phyloP scores from a whole-genome alignment of 2,113 vertebrate genomes.

The Calidris pygmaea region DNA sequence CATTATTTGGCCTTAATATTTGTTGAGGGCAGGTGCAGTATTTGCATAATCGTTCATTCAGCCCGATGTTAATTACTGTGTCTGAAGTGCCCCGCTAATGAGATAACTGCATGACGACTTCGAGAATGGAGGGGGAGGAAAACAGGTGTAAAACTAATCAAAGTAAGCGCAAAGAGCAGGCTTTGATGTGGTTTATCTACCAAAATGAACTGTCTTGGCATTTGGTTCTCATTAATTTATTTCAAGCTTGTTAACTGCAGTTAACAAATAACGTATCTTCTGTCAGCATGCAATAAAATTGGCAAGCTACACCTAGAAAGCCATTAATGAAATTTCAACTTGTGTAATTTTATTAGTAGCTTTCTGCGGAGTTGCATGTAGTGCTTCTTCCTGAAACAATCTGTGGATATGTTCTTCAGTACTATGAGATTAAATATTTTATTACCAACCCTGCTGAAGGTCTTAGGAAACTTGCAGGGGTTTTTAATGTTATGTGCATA shows the following conservation, averaged over 20 bases:
- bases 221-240: neutral
- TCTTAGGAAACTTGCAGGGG: fast-evolving
- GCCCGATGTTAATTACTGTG: neutral
- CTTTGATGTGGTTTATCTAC: no score
- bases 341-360: neutral
- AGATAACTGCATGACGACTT: neutral
- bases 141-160: neutral
- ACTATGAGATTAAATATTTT: fast-evolving
- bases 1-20: neutral
- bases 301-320: neutral
- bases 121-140: neutral
- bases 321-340: neutral
- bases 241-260: no score
- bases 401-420: fast-evolving
- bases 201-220: fast-evolving
- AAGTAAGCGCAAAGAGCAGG: neutral
- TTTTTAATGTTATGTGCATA: neutral
- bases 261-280: neutral
- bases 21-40: neutral
- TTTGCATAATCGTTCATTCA: neutral
- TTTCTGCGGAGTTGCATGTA: neutral
- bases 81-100: neutral
- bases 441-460: neutral
- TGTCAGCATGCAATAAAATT: fast-evolving
- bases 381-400: neutral